Base-by-base conservation (phyloP, 2,888 invertebrate genomes). In the Caenorhabditis sp. region DNA sequence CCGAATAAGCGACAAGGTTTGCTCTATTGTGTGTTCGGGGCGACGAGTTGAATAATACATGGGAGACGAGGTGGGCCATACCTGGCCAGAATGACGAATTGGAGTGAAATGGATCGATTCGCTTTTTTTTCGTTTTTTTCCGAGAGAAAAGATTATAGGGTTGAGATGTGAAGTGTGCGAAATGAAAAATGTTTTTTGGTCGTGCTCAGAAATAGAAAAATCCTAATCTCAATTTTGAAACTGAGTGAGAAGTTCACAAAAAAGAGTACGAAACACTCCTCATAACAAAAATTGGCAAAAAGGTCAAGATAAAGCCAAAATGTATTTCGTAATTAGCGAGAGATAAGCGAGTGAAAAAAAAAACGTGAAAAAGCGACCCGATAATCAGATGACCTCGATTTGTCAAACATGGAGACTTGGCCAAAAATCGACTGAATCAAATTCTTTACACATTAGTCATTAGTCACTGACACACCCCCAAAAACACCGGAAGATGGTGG, bases 1-100 rank as follows among this genome's bases (percentile, higher is more conserved):
- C 53, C 35, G 68, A 68, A 70, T 64, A 78, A 78, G 69, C 47
- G 58, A 68, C 68, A 61, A 32, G 58, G 60, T 51, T 67, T 44
- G 77, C 76, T 77, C 69, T 64, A 78, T 78, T 78, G 79, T 70
- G 40, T 50, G 78, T 69, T 72, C 72, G 56, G n/a, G n/a, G 35
- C 55, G 22, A 26, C 44, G 37, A 64, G 37, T 56, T 69, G 55
- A 61, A 61, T 78, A 67, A 76, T 60, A 61, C 64, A 76, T 76
- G 22, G 18, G 26, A 60, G 51, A 26, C 20, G 28, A 35, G 47
- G 47, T 47, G 47, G 47, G 4, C 47, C 9, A 13, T 55, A 60
- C 74, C 67, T 58, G 32, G n/a, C 28, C 18, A 28, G 9, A 15
- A 26, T 9, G 22, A 24, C 20, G 44, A 61, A 24, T 15, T n/a